These are phyloP conservation scores for silkworm (Bombyx mori) DNA, from an alignment of 1,140 invertebrate species.

Conservation along the genomic window DNA sequence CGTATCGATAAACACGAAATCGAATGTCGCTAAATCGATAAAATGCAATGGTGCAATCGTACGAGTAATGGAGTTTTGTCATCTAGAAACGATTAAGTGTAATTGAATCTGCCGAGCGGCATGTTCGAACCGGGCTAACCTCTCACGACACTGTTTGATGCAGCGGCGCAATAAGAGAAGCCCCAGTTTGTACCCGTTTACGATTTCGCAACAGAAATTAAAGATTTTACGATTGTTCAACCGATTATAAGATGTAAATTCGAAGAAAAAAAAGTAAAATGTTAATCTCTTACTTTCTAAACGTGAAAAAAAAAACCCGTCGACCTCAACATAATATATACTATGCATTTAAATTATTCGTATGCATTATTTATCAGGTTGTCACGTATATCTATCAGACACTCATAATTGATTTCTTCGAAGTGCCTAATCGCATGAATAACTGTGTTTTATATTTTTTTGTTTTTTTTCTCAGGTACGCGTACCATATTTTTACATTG, in stretches of 20 bases:
- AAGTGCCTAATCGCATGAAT: too few relatives aligned
- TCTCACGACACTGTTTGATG: slow-evolving; percentile 40
- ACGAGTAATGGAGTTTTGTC: slow-evolving; percentile 33
- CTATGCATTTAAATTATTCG: background rate
- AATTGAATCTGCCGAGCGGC: slow-evolving; percentile 42
- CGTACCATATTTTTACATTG: too few relatives aligned
- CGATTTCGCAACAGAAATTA: slow-evolving; percentile 46
- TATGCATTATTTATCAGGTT: too few relatives aligned
- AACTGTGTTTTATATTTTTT: too few relatives aligned
- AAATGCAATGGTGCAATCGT: slow-evolving; percentile 12
- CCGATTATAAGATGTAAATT: slow-evolving; percentile 2
- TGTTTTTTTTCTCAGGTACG: too few relatives aligned
- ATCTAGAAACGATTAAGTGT: slow-evolving; percentile 33
- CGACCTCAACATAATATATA: slow-evolving; percentile 2
- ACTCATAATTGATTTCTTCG: too few relatives aligned
- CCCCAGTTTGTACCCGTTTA: slow-evolving; percentile 33
- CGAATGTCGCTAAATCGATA: slow-evolving; percentile 7
- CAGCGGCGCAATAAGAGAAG: slow-evolving; percentile 35
- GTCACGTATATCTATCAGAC: too few relatives aligned
- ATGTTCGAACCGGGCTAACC: slow-evolving; percentile 34
- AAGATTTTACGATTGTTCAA: slow-evolving; percentile 35
- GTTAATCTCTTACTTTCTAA: slow-evolving; percentile 8
- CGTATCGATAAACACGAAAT: too few relatives aligned
- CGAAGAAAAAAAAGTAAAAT: too few relatives aligned
- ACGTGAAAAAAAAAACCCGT: slow-evolving; percentile 9